A percentile compares a stretch with the other conserved stretches of the same genome.
Evolutionary conservation across 2,797 vertebrate genomes (phyloP).

Genomic region (Spinus olivaceus): DNA sequence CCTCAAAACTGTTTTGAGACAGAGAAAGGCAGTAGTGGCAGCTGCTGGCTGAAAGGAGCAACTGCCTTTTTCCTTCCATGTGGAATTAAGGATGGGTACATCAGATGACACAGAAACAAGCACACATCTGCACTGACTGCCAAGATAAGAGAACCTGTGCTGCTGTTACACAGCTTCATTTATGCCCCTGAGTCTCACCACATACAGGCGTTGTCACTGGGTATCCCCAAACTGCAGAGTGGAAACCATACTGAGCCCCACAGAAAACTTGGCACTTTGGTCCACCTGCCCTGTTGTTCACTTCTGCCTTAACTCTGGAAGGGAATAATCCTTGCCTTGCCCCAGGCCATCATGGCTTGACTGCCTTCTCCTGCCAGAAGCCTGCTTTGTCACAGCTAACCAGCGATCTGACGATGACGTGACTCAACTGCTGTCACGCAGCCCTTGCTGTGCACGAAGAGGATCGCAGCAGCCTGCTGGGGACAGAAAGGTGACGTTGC

Average conservation of each 20-base stretch:
- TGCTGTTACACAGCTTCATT: neutral
- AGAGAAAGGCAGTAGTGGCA: neutral
- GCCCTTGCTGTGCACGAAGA: neutral
- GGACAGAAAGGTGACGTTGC: neutral
- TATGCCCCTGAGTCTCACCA: neutral
- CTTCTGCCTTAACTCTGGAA: neutral
- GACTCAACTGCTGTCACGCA: accelerated
- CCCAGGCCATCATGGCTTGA: neutral
- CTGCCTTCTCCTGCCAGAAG: neutral
- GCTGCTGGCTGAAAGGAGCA: neutral
- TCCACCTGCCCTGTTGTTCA: neutral
- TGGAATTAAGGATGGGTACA: neutral
- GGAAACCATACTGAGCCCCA: neutral
- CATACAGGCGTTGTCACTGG: neutral
- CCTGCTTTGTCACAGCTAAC: neutral
- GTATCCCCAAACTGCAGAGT: neutral
- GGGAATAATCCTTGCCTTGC: neutral
- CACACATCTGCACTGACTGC: neutral
- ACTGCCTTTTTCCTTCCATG: neutral
- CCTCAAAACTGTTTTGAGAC: neutral
- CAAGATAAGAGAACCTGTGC: neutral
- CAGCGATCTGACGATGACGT: neutral
- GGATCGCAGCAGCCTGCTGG: neutral
- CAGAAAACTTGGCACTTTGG: neutral
- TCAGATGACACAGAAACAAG: neutral